Percentiles rank a stretch among this genome's conserved stretches.
These are phyloP conservation scores for Meghimatium bilineatum DNA, from an alignment of 2,888 invertebrate species.

Conservation along the genomic window DNA sequence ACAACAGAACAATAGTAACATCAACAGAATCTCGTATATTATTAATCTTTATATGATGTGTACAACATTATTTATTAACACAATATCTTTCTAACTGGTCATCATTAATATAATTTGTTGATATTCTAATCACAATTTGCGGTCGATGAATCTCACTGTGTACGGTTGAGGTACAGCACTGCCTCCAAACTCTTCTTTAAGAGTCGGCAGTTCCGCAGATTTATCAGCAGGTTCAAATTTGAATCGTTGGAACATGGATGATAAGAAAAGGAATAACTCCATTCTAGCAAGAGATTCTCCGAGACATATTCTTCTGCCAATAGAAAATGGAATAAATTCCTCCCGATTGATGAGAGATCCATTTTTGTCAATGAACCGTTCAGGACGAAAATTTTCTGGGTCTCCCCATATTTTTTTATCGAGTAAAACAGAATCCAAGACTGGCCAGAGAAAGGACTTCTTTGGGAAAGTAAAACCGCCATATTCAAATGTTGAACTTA, in stretches of 20 bases:
- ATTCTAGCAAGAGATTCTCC: constrained; percentile 9
- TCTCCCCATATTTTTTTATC: constrained; percentile 52
- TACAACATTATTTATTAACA: no score
- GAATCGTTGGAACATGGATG: constrained; percentile 24
- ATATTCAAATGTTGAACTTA: constrained; percentile 49
- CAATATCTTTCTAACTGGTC: no score
- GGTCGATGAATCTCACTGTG: constrained; percentile 16
- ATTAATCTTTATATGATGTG: no score
- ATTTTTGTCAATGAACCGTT: constrained; percentile 54
- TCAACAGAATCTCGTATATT: no score
- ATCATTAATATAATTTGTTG: no score
- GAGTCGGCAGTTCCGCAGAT: background rate
- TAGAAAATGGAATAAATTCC: constrained; percentile 25
- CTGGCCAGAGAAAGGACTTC: constrained; percentile 52
- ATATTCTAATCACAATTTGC: background rate
- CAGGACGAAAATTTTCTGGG: constrained; percentile 48
- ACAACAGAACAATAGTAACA: no score
- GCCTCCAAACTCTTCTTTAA: background rate
- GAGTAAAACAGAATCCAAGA: constrained; percentile 53
- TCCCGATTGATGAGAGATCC: constrained; percentile 39
- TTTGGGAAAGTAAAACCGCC: constrained; percentile 62
- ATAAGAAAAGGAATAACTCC: constrained; percentile 7
- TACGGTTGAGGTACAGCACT: background rate
- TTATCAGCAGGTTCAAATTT: constrained; percentile 7
- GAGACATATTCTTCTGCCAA: background rate